A percentile compares a stretch with the other conserved stretches of the same genome.
Conservation (phyloP, 2,888 invertebrate genomes). For the Graphium colonna region DNA sequence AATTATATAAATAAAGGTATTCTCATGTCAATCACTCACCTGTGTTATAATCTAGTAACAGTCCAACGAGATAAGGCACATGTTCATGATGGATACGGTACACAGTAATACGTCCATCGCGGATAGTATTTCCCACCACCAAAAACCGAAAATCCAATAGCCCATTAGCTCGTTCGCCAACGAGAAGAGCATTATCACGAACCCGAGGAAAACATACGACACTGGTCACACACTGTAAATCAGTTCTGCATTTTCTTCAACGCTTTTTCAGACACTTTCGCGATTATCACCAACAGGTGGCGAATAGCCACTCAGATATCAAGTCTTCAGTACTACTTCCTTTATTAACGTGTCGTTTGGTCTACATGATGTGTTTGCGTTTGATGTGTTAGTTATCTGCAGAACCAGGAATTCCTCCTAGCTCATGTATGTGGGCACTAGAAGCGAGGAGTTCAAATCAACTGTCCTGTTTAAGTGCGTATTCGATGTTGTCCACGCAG, state of each 20-base stretch:
- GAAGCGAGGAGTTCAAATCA: constrained; percentile 59
- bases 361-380: constrained; percentile 67
- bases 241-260: constrained; percentile 98
- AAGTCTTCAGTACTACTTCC: constrained; percentile 77
- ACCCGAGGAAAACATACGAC: constrained; percentile 95
- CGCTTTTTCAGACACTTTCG: constrained; percentile 96
- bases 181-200: constrained; percentile 98
- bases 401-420: constrained; percentile 79
- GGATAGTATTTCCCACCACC: constrained; percentile 98
- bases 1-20: neutral
- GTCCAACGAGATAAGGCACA: constrained; percentile 97
- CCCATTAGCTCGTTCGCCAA: constrained; percentile 98
- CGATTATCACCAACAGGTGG: constrained; percentile 96
- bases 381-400: constrained; percentile 74
- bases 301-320: constrained; percentile 95
- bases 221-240: constrained; percentile 98
- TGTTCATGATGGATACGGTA: constrained; percentile 97
- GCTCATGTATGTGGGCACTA: constrained; percentile 78
- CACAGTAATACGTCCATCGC: constrained; percentile 97
- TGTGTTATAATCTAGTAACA: constrained; percentile 98
- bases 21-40: constrained; percentile 65
- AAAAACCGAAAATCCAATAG: constrained; percentile 98
- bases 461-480: constrained; percentile 51
- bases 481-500: constrained; percentile 52
- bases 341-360: constrained; percentile 74